Percentiles rank a stretch among this genome's conserved stretches.
Evolutionary conservation across 2,113 vertebrate genomes (phyloP).

Genomic region (Empidonax alnorum): DNA sequence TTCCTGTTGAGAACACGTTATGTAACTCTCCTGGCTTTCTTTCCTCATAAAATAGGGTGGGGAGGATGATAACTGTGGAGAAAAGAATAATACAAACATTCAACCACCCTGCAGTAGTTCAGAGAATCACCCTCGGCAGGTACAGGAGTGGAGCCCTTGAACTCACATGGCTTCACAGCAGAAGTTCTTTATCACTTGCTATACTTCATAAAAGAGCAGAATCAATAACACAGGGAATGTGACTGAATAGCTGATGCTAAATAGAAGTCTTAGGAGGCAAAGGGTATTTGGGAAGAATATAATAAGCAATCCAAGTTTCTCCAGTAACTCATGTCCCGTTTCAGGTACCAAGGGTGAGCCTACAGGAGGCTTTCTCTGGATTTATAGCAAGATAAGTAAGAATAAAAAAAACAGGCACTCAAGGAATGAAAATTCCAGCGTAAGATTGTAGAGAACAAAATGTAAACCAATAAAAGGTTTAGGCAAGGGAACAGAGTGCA

Average conservation of each 20-base stretch:
- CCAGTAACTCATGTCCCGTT: background rate
- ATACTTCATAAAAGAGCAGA: background rate
- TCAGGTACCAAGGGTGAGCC: background rate
- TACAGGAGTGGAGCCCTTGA: background rate
- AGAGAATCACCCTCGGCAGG: background rate
- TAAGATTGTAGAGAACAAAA: background rate
- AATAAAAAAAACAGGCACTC: background rate
- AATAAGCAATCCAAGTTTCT: background rate
- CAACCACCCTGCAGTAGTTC: background rate
- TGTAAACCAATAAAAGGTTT: background rate
- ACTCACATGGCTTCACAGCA: rapidly evolving
- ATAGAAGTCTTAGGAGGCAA: background rate
- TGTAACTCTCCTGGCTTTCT: conserved; percentile 3
- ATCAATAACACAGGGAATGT: background rate
- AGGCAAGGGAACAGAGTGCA: background rate
- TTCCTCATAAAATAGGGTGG: background rate
- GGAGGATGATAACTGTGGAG: background rate
- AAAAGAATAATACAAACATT: background rate
- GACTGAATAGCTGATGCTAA: background rate
- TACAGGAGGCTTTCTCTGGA: background rate
- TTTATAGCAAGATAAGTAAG: background rate
- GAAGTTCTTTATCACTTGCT: background rate
- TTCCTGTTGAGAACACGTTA: conserved; percentile 7
- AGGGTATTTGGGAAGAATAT: background rate
- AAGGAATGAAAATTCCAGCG: background rate